These are phyloP conservation scores for Sylvicola cinctus DNA, from an alignment of 2,888 invertebrate genomes.

Conservation along the genomic window DNA sequence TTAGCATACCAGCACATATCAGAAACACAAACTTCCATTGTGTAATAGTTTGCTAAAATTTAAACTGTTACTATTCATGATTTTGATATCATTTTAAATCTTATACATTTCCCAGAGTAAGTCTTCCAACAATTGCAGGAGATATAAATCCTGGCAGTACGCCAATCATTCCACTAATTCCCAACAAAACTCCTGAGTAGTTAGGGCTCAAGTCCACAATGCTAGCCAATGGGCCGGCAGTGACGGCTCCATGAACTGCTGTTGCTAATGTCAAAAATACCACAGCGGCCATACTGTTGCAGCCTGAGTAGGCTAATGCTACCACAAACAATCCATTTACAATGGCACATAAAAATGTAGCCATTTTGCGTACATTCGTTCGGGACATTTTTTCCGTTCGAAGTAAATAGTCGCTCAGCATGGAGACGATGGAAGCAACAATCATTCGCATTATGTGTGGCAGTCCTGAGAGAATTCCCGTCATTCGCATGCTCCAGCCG, in stretches of 20 bases:
- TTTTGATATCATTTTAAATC: neutral
- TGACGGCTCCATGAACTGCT: conserved; percentile 41
- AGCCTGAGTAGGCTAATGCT: conserved; percentile 39
- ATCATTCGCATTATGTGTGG: conserved; percentile 38
- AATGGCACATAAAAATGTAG: conserved; percentile 34
- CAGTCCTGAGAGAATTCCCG: conserved; percentile 39
- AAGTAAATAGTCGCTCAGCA: conserved; percentile 35
- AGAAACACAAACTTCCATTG: conserved; percentile 41
- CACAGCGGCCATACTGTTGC: conserved; percentile 35
- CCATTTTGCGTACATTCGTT: conserved; percentile 41
- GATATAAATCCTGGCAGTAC: conserved; percentile 38
- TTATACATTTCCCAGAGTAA: conserved; percentile 39
- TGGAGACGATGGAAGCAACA: conserved; percentile 34
- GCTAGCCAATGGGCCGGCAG: conserved; percentile 41
- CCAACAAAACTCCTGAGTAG: conserved; percentile 33
- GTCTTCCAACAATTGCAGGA: conserved; percentile 35
- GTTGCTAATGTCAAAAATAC: conserved; percentile 38
- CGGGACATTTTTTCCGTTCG: conserved; percentile 32
- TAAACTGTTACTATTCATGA: conserved; percentile 6
- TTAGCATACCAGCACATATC: conserved; percentile 29
- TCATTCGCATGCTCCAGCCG: conserved; percentile 41
- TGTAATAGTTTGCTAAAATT: conserved; percentile 32
- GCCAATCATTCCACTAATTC: conserved; percentile 36
- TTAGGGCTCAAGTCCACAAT: conserved; percentile 48
- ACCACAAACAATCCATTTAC: conserved; percentile 38